phyloP scores from a whole-genome alignment of 2,113 vertebrate species.

The Gambusia affinis region DNA sequence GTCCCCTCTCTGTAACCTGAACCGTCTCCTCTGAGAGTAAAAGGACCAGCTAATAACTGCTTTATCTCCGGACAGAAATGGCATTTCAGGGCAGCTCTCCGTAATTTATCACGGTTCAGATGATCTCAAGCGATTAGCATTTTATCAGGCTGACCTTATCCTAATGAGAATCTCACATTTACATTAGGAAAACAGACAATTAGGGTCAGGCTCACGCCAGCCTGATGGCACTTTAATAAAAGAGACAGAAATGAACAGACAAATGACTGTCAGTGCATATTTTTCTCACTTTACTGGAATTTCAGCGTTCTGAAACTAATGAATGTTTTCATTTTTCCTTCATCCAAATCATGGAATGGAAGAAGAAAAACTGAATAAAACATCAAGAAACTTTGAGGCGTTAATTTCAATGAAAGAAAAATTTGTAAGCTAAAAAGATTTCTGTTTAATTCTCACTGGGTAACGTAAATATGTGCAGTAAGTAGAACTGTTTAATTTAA shows the following conservation, averaged over 20 bases:
- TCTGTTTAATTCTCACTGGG: no score
- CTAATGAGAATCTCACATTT: slow-evolving; percentile 54
- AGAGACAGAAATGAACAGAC: neutral
- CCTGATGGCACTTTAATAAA: neutral
- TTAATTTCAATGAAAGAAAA: no score
- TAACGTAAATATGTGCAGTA: no score
- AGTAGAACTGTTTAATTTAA: no score
- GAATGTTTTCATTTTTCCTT: neutral
- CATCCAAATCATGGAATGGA: no score
- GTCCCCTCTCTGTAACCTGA: slow-evolving; percentile 8
- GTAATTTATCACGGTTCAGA: slow-evolving; percentile 54
- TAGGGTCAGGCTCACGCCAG: slow-evolving; percentile 17
- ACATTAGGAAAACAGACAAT: slow-evolving; percentile 49
- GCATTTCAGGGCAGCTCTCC: slow-evolving; percentile 58
- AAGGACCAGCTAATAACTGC: slow-evolving; percentile 51
- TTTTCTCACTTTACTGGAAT: neutral
- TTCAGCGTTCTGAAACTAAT: neutral
- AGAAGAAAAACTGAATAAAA: no score
- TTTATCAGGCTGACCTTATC: slow-evolving; percentile 57
- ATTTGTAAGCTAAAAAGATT: no score
- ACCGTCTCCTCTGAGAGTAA: slow-evolving; percentile 45
- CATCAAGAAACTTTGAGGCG: no score
- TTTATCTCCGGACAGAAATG: slow-evolving; percentile 48
- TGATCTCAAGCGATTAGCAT: slow-evolving; percentile 59
- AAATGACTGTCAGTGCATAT: neutral